Base-by-base conservation (phyloP, 30 jellyfish, hydroid and myxozoan genomes). In the Morbakka virulenta region DNA sequence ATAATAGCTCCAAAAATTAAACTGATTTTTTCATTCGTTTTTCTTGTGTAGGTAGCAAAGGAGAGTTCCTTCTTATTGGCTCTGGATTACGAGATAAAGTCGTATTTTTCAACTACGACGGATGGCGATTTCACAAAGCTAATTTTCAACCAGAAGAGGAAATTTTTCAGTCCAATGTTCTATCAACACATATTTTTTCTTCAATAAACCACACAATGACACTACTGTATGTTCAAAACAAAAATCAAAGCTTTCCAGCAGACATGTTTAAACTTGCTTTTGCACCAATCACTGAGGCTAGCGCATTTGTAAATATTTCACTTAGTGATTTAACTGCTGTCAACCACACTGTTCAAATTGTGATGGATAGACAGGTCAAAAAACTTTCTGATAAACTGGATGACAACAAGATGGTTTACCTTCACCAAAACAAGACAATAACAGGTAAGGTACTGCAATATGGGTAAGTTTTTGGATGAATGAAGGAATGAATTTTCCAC, bases 111-210 rank as follows among this genome's bases (percentile, higher is more conserved):
- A 79, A 62, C 1, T 92, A 92, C 61, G 95, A 92, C 65, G 98
- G 98, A 0, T 92, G 98, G 98, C 78, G 98, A 49, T 92, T 92
- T 57, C 49, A 67, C 32, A 76, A 32, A 12, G 25, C 96, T 25
- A 80, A 75, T 4, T 52, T 21, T 26, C 83, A 71, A 24, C 87
- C 88, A 23, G 32, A 1, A 25, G 62, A 35, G 47, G 64, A 77
- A 22, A 53, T 72, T 2, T 68, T 79, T 63, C 27, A 34, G 12
- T 28, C 69, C 25, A 67, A 53, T 24, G 61, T 35, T 0, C 30
- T 65, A 3, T 12, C 3, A 3, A 48, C 82, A 0, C 65, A 72
- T 69, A 73, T 75, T 30, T 63, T 83, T 30, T 32, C 17, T 25
- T 28, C 74, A 47, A 64, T 35, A 12, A 50, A 41, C 32, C 36